Evolutionary conservation across 2,888 invertebrate genomes (phyloP).

Genomic region (Protophormia terraenovae): DNA sequence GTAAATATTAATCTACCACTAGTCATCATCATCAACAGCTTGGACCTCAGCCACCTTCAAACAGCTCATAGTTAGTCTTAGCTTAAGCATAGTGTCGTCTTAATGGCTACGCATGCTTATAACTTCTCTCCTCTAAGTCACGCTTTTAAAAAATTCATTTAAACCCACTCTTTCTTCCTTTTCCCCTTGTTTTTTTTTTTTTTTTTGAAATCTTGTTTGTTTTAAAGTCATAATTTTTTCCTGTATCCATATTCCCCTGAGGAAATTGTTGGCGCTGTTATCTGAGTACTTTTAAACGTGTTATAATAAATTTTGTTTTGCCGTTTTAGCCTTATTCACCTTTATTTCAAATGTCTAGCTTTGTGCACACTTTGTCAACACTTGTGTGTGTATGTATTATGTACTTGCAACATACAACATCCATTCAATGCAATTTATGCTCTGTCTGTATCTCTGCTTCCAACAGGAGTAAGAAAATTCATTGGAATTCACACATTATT

Average conservation of each 20-base stretch:
- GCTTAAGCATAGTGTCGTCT: conserved; percentile 22
- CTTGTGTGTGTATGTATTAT: conserved; percentile 13
- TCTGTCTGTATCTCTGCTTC: too few species aligned
- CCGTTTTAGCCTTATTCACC: conserved; percentile 25
- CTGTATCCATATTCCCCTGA: conserved; percentile 25
- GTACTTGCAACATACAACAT: too few species aligned
- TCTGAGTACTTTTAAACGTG: conserved; percentile 48
- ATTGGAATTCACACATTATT: conserved; percentile 57
- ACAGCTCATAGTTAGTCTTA: neutral
- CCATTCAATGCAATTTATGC: conserved; percentile 31
- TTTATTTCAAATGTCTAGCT: conserved; percentile 10
- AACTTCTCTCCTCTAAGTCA: neutral
- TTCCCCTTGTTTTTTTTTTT: neutral
- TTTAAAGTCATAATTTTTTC: conserved; percentile 17
- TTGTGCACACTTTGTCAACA: conserved; percentile 36
- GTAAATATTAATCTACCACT: conserved; percentile 53
- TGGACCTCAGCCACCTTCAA: neutral
- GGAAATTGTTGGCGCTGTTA: conserved; percentile 60
- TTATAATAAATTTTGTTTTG: conserved; percentile 63
- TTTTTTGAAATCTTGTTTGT: neutral
- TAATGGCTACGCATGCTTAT: conserved; percentile 42
- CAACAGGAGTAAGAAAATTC: conserved; percentile 36
- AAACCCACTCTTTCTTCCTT: neutral
- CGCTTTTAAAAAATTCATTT: neutral
- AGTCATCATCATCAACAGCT: conserved; percentile 25